Percentiles rank a stretch among this genome's conserved stretches.
Evolutionary conservation across 2,797 vertebrate species (phyloP).

Genomic region (Delichon dasypus): DNA sequence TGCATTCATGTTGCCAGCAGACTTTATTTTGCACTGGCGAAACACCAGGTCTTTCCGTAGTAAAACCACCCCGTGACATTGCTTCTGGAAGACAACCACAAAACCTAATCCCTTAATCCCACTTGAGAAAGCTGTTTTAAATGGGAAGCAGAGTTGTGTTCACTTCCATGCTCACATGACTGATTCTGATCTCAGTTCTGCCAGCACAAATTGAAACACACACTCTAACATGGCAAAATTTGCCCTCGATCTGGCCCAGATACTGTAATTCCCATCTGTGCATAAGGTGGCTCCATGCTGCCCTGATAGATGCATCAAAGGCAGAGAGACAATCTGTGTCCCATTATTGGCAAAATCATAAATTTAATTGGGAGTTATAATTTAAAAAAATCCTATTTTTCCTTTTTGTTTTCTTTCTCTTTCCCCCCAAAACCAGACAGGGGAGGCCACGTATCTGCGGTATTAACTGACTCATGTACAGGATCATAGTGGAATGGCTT

Average conservation of each 20-base stretch:
- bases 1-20: conserved; percentile 5
- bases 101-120: conserved; percentile 69
- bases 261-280: not conserved
- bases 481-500: too few species aligned
- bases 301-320: not conserved
- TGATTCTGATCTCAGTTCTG: conserved; percentile 39
- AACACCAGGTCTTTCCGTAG: conserved; percentile 13
- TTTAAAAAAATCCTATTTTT: not conserved
- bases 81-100: conserved; percentile 68
- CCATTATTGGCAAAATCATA: not conserved
- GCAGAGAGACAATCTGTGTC: not conserved
- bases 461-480: not conserved
- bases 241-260: not conserved
- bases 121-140: conserved; percentile 66
- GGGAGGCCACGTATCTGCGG: not conserved
- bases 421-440: not conserved
- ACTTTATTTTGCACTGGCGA: conserved; percentile 45
- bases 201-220: conserved; percentile 49
- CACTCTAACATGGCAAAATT: conserved; percentile 9
- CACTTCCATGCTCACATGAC: conserved; percentile 48
- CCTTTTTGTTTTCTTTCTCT: fast-evolving
- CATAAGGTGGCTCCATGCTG: not conserved
- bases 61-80: conserved; percentile 50
- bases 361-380: not conserved
- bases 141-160: conserved; percentile 53